These are phyloP conservation scores for Archips xylosteana DNA, from an alignment of 2,888 invertebrate genomes.

Conservation along the genomic window DNA sequence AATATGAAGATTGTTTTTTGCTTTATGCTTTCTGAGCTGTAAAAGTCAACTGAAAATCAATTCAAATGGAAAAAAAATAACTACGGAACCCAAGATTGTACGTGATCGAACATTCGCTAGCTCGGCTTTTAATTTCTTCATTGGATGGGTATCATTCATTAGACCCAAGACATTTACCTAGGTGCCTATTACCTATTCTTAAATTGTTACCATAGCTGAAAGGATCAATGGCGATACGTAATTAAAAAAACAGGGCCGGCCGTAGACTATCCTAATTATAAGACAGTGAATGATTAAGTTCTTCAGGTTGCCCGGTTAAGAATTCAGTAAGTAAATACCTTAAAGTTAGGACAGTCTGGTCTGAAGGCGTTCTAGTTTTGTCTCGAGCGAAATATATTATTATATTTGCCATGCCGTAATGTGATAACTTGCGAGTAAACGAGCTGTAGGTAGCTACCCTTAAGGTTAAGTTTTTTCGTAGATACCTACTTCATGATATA, in stretches of 20 bases:
- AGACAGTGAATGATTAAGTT: not conserved
- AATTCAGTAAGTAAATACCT: not conserved
- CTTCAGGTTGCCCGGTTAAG: not conserved
- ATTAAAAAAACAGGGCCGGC: not conserved
- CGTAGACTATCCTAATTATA: not conserved
- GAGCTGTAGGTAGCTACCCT: constrained; percentile 48
- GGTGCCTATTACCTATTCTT: not conserved
- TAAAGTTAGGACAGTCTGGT: not conserved
- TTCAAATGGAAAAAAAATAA: no score
- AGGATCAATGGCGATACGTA: not conserved
- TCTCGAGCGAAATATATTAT: constrained; percentile 54
- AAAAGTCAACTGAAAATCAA: not conserved
- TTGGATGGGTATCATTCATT: not conserved
- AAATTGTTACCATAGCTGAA: constrained; percentile 1
- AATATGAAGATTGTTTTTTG: no score
- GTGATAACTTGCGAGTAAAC: constrained; percentile 72
- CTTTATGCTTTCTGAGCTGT: no score
- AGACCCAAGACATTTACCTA: not conserved
- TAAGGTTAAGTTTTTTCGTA: constrained; percentile 6
- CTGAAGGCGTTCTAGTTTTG: constrained; percentile 40
- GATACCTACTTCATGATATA: constrained; percentile 63
- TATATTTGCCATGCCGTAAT: constrained; percentile 74
- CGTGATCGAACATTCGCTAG: not conserved
- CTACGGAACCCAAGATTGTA: not conserved
- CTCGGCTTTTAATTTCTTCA: not conserved